Conservation (phyloP, 2,888 invertebrate genomes). For the Eupithecia vulgata region DNA sequence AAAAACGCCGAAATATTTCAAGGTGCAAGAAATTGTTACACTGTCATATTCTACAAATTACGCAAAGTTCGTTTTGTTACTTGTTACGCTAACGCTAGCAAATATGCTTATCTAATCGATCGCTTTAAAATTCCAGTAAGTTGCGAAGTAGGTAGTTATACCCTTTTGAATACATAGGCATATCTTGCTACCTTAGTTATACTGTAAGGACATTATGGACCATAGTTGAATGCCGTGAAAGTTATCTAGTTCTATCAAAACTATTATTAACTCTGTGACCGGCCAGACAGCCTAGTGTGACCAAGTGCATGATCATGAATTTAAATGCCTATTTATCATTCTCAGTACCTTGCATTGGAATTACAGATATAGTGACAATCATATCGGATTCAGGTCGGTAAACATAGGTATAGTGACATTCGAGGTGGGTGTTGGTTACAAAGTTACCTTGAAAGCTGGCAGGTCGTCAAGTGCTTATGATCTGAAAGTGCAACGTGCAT, state of each 20-base stretch:
- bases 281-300: slow-evolving; percentile 38
- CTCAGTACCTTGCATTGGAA: slow-evolving; percentile 49
- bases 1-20: slow-evolving; percentile 30
- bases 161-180: not conserved
- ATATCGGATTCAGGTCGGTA: slow-evolving; percentile 63
- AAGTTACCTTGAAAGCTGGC: slow-evolving; percentile 69
- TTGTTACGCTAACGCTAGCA: slow-evolving; percentile 35
- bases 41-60: slow-evolving; percentile 22
- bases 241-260: slow-evolving; percentile 27
- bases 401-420: slow-evolving; percentile 50
- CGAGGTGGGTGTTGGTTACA: slow-evolving; percentile 60
- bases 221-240: slow-evolving; percentile 39
- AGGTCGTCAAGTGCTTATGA: slow-evolving; percentile 50
- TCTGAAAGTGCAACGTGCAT: slow-evolving; percentile 3
- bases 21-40: slow-evolving; percentile 38
- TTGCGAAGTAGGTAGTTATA: slow-evolving; percentile 31
- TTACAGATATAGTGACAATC: slow-evolving; percentile 51
- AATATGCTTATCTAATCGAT: slow-evolving; percentile 41
- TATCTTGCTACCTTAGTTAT: slow-evolving; percentile 28
- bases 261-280: slow-evolving; percentile 11
- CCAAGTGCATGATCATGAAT: slow-evolving; percentile 47
- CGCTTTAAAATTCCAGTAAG: slow-evolving; percentile 37
- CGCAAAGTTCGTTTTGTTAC: slow-evolving; percentile 23
- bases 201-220: slow-evolving; percentile 40
- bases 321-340: slow-evolving; percentile 43